Percentiles rank a stretch among this genome's conserved stretches.
These are phyloP conservation scores for Piscicola geometra DNA, from an alignment of 2,888 invertebrate species.

Conservation along the genomic window DNA sequence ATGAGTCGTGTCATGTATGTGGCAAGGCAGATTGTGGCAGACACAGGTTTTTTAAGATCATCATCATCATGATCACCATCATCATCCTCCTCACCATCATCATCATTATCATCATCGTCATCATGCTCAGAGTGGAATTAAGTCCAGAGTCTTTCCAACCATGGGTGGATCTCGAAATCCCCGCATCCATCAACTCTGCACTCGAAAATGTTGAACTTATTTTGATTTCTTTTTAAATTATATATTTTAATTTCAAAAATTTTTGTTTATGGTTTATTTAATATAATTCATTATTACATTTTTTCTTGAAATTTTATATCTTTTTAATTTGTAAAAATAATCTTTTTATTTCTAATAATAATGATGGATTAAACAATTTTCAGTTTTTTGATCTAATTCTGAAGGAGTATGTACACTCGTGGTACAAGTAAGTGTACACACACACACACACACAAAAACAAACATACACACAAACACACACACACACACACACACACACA, in stretches of 20 bases:
- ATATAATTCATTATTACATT: too few species aligned
- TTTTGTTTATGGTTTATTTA: not conserved
- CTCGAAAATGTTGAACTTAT: constrained; percentile 62
- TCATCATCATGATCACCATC: not conserved
- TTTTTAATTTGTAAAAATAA: not conserved
- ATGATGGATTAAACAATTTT: too few species aligned
- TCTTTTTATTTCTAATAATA: too few species aligned
- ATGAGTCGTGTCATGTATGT: constrained; percentile 51
- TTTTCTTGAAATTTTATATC: too few species aligned
- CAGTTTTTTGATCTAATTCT: constrained; percentile 4
- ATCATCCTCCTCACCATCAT: not conserved
- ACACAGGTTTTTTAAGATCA: constrained; percentile 53
- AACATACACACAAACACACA: not conserved
- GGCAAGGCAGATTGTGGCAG: constrained; percentile 53
- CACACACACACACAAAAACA: constrained; percentile 1
- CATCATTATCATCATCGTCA: not conserved
- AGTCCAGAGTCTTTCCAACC: constrained; percentile 59
- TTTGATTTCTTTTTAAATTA: not conserved
- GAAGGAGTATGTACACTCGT: not conserved
- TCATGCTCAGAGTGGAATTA: constrained; percentile 50
- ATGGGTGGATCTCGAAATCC: constrained; percentile 67
- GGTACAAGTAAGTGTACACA: constrained; percentile 2
- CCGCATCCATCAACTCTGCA: constrained; percentile 69
- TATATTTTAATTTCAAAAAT: not conserved
- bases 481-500: constrained; percentile 6